A percentile compares a stretch with the other conserved stretches of the same genome.
Evolutionary conservation across 2,113 vertebrate genomes (phyloP).

Genomic region (Hippocampus abdominalis): DNA sequence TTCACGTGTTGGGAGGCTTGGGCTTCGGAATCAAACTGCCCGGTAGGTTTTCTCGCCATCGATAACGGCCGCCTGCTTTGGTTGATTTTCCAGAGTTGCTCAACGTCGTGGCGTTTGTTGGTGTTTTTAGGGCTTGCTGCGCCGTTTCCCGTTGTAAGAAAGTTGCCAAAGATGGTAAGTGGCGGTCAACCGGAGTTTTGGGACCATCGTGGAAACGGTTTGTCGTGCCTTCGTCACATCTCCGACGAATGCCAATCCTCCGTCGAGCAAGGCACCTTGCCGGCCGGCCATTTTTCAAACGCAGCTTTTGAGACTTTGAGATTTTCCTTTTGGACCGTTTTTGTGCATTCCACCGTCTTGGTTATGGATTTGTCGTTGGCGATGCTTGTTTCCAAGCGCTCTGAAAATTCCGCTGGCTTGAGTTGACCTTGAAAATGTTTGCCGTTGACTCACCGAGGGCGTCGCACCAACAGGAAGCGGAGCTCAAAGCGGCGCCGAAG

Average conservation of each 20-base stretch:
- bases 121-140: conserved; percentile 53
- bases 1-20: conserved; percentile 43
- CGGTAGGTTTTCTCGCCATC: conserved; percentile 45
- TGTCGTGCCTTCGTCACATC: too few species aligned
- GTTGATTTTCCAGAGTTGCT: neutral
- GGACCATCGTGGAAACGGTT: too few species aligned
- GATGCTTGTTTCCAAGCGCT: too few species aligned
- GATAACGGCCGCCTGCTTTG: neutral
- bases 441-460: neutral
- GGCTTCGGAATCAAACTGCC: conserved; percentile 70
- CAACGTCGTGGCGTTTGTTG: neutral
- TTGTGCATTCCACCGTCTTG: too few species aligned
- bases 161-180: conserved; percentile 42
- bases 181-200: conserved; percentile 6
- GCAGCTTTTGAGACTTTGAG: too few species aligned
- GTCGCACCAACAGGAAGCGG: conserved; percentile 34
- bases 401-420: too few species aligned
- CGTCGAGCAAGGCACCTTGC: too few species aligned
- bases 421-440: neutral
- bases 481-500: conserved; percentile 27
- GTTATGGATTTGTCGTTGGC: too few species aligned
- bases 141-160: conserved; percentile 65
- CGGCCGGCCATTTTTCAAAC: too few species aligned
- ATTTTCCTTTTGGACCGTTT: too few species aligned
- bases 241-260: too few species aligned